Conservation (phyloP, 1,140 invertebrate species). For the Aphidius gifuensis region DNA sequence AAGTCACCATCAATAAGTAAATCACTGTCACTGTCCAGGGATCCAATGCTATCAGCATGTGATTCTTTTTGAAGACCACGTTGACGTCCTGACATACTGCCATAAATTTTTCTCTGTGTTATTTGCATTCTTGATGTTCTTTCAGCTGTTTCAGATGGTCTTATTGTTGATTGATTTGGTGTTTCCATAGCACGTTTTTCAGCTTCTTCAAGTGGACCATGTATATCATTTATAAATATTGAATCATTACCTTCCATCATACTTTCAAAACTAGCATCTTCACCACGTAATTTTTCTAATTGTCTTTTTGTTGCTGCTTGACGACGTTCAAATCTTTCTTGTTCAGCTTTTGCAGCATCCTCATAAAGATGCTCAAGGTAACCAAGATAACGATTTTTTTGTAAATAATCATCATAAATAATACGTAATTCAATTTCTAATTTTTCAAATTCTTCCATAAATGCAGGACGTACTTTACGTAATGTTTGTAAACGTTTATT, state of each 20-base stretch:
- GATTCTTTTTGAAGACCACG: slow-evolving; percentile 45
- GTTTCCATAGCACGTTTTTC: slow-evolving; percentile 41
- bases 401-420: slow-evolving; percentile 85
- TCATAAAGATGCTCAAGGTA: slow-evolving; percentile 75
- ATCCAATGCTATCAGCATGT: slow-evolving; percentile 42
- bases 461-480: slow-evolving; percentile 95
- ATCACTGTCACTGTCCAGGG: slow-evolving; percentile 55
- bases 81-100: slow-evolving; percentile 56
- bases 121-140: slow-evolving; percentile 43
- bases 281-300: slow-evolving; percentile 53
- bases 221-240: slow-evolving; percentile 45
- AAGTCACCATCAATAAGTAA: slow-evolving; percentile 54
- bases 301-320: slow-evolving; percentile 56
- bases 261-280: slow-evolving; percentile 51
- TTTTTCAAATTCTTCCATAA: slow-evolving; percentile 94
- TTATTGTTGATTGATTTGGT: slow-evolving; percentile 29
- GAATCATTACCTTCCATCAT: slow-evolving; percentile 50
- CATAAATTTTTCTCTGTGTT: slow-evolving; percentile 52
- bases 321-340: slow-evolving; percentile 63
- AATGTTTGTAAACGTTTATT: slow-evolving; percentile 89
- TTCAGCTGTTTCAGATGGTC: slow-evolving; percentile 28
- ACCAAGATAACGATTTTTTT: slow-evolving; percentile 82
- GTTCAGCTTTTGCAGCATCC: slow-evolving; percentile 67
- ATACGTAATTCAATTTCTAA: slow-evolving; percentile 82
- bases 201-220: slow-evolving; percentile 36